Evolutionary conservation across 2,888 invertebrate species (phyloP).

Genomic region (Candidula unifasciata): DNA sequence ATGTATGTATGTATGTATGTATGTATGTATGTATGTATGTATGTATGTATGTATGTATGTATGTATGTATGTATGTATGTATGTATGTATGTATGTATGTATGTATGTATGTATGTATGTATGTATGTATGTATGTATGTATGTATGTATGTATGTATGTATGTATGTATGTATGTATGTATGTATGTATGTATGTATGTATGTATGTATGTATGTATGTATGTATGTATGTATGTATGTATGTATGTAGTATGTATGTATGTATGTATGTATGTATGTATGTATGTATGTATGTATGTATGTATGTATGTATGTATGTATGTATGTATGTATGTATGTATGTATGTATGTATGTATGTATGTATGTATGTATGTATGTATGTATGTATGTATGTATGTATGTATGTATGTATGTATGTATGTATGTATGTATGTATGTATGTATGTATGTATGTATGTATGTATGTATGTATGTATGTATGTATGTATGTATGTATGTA

Average conservation of each 20-base stretch:
- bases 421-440: background rate
- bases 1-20: background rate
- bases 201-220: background rate
- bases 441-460: background rate
- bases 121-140: background rate
- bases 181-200: background rate
- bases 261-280: background rate
- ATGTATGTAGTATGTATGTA: background rate
- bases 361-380: background rate
- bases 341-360: background rate
- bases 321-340: background rate
- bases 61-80: background rate
- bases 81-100: background rate
- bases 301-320: background rate
- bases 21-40: background rate
- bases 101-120: background rate
- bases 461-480: background rate
- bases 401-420: background rate
- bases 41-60: background rate
- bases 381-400: background rate
- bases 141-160: background rate
- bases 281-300: background rate
- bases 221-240: background rate
- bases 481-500: background rate
- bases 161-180: background rate